Evolutionary conservation across 1,140 invertebrate species (phyloP).

Genomic region (Leptinotarsa undecemlineata): DNA sequence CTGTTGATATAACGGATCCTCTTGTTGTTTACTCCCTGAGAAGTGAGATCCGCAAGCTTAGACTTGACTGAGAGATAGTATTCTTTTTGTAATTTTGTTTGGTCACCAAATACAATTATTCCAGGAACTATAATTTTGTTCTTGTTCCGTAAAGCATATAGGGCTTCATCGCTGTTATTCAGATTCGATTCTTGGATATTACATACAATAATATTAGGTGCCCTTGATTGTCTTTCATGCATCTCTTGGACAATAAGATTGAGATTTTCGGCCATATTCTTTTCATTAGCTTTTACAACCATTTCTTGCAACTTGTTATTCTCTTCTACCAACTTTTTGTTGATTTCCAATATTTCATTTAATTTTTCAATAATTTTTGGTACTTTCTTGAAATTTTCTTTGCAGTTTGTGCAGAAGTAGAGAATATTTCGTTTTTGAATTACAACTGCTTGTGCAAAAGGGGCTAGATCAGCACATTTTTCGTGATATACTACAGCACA

Average conservation of each 20-base stretch:
- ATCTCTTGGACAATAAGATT: not conserved
- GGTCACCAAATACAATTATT: not conserved
- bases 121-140: no score
- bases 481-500: constrained; percentile 2
- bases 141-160: no score
- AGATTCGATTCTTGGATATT: constrained; percentile 5
- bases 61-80: not conserved
- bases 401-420: constrained; percentile 2
- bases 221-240: not conserved
- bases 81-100: not conserved
- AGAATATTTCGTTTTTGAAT: constrained; percentile 7
- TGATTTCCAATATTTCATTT: constrained; percentile 5
- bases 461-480: constrained; percentile 7
- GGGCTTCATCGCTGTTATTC: not conserved
- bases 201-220: not conserved
- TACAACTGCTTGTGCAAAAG: not conserved
- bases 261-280: not conserved
- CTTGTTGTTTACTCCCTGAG: not conserved
- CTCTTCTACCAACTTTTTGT: constrained; percentile 5
- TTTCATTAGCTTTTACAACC: not conserved
- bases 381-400: constrained; percentile 13
- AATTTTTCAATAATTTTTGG: constrained; percentile 5
- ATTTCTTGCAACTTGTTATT: not conserved
- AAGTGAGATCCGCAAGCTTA: not conserved
- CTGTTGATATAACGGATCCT: not conserved